Conservation (phyloP, 2,888 invertebrate species). For the Leucophenga maculata region DNA sequence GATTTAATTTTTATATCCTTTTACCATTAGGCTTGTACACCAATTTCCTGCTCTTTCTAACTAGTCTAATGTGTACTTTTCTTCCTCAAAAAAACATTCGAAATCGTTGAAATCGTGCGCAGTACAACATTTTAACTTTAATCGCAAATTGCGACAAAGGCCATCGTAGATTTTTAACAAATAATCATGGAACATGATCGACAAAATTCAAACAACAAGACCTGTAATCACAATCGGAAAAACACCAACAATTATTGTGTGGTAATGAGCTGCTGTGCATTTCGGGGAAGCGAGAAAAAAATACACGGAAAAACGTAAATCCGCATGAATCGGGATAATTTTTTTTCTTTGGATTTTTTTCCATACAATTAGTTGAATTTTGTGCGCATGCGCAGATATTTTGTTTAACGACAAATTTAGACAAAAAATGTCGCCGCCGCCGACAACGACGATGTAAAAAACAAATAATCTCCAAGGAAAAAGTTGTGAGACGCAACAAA, state of each 20-base stretch:
- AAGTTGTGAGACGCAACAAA: constrained; percentile 3
- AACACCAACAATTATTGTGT: constrained; percentile 50
- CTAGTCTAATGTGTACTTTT: neutral
- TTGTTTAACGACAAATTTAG: constrained; percentile 57
- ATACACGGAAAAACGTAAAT: constrained; percentile 27
- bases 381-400: constrained; percentile 38
- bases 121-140: constrained; percentile 55
- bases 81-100: constrained; percentile 29
- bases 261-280: constrained; percentile 59
- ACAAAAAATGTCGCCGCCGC: constrained; percentile 27
- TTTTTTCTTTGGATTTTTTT: neutral
- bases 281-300: constrained; percentile 32
- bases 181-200: constrained; percentile 63
- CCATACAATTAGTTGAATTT: constrained; percentile 63
- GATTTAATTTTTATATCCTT: too few relatives aligned
- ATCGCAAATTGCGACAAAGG: constrained; percentile 63
- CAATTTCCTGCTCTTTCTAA: too few relatives aligned
- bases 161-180: constrained; percentile 45
- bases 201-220: constrained; percentile 31
- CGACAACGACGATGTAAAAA: neutral
- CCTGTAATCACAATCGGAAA: constrained; percentile 46
- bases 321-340: constrained; percentile 11
- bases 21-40: too few relatives aligned
- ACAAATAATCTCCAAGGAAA: neutral
- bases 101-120: constrained; percentile 59